Base-by-base conservation (phyloP, 2,888 invertebrate species). In the Cheilosia vernalis region DNA sequence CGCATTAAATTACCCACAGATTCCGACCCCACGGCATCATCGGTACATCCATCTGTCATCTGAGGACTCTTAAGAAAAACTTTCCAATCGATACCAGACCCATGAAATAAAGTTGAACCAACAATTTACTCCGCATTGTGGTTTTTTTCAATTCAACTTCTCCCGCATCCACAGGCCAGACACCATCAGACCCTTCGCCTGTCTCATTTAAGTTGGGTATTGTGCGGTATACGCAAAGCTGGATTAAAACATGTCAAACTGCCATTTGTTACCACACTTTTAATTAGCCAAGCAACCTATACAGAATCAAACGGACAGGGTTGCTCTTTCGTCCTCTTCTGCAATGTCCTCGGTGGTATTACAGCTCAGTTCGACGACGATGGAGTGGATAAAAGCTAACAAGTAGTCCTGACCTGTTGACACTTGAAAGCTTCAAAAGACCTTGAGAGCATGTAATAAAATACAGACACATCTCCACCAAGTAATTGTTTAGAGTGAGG, bases 101-200 rank as follows among this genome's bases (percentile, higher is more conserved):
- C 47, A 61, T 74, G 58, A 76, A 55, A 66, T 42, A 73, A 78
- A 78, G 66, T 66, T 78, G 30, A 67, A 66, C 72, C 74, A 49
- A 61, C 55, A 77, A 77, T 69, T 77, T 69, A 55, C 69, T 42
- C 37, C 19, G 44, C 44, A 61, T 76, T 76, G 76, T 66, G 66
- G 76, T 56, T 74, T 15, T 56, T 55, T 61, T 53, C 67, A 67
- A 67, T 76, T 76, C 53, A 67, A 67, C 66, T 76, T 76, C 30
- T 4, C 37, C 37, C 13, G 10, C 10, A 42, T 33, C 56, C 44
- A 15, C 24, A n/a, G 17, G 7, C 37, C 37, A 37, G 13, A 13
- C 13, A 37, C 37, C 37, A 37, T 13, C 37, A 47, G 47, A 47
- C 24, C 2, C 17, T 51, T 21, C 30, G 37, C 2, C 3, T 6